A percentile compares a stretch with the other conserved stretches of the same genome.
phyloP scores from a whole-genome alignment of 2,113 vertebrate species.

The Rhea pennata region DNA sequence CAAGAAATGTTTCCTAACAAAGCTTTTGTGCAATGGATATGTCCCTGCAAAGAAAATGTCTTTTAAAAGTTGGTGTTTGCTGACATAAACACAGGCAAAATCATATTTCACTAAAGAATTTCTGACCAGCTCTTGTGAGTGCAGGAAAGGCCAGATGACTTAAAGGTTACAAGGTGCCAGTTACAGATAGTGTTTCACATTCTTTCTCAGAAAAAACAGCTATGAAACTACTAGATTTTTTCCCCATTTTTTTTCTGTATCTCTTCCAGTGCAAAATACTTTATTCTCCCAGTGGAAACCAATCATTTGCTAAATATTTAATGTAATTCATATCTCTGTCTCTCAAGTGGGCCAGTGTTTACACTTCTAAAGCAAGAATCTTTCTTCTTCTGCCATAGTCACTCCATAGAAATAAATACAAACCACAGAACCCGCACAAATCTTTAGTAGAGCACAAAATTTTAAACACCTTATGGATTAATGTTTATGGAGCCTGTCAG shows the following conservation, averaged over 20 bases:
- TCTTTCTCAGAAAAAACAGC: slow-evolving; percentile 66
- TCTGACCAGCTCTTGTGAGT: background rate
- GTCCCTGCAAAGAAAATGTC: background rate
- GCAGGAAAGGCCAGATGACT: slow-evolving; percentile 37
- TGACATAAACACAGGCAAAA: background rate
- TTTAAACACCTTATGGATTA: slow-evolving; percentile 51
- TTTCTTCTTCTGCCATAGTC: background rate
- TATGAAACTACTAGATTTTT: slow-evolving; percentile 55
- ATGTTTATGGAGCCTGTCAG: slow-evolving; percentile 54
- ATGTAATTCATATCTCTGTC: slow-evolving; percentile 31
- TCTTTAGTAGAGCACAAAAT: slow-evolving; percentile 14
- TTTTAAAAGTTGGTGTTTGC: background rate
- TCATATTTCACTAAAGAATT: background rate
- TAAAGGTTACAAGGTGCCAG: slow-evolving; percentile 58
- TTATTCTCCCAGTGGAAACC: slow-evolving; percentile 51
- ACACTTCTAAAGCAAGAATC: slow-evolving; percentile 18
- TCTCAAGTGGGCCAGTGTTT: slow-evolving; percentile 21
- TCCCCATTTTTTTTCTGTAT: background rate
- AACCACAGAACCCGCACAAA: slow-evolving; percentile 37
- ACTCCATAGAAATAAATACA: slow-evolving; percentile 32
- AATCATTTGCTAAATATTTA: slow-evolving; percentile 59
- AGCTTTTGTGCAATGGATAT: background rate
- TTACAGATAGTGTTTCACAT: slow-evolving; percentile 60
- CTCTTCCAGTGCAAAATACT: slow-evolving; percentile 45
- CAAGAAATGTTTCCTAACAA: background rate